A percentile compares a stretch with the other conserved stretches of the same genome.
Conservation (phyloP, 1,140 invertebrate species). For the Palaemon carinicauda region DNA sequence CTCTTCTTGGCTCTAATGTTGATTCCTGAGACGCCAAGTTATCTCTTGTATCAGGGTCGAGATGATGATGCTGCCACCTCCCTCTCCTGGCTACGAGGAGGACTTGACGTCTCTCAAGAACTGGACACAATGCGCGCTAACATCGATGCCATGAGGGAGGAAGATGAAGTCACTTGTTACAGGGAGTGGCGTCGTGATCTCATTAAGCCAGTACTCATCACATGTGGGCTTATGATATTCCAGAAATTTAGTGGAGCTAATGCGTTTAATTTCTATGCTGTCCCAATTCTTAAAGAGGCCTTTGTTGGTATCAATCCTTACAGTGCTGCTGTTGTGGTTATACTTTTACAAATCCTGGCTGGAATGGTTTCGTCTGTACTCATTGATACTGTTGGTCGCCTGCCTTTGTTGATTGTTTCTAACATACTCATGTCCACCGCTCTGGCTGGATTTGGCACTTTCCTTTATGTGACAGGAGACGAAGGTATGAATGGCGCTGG, state of each 20-base stretch:
- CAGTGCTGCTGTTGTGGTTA: slow-evolving; percentile 79
- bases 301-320: slow-evolving; percentile 81
- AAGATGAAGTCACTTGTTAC: slow-evolving; percentile 55
- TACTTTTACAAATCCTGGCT: slow-evolving; percentile 79
- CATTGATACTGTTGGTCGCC: slow-evolving; percentile 79
- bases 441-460: slow-evolving; percentile 80
- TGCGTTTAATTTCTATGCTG: slow-evolving; percentile 84
- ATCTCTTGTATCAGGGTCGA: slow-evolving; percentile 76
- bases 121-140: slow-evolving; percentile 74
- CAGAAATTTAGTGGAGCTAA: slow-evolving; percentile 83
- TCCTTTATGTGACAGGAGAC: slow-evolving; percentile 73
- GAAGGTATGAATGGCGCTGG: slow-evolving; percentile 61
- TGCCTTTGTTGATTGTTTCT: slow-evolving; percentile 80
- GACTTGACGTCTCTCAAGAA: slow-evolving; percentile 77
- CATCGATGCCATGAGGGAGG: slow-evolving; percentile 67
- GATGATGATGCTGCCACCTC: slow-evolving; percentile 81
- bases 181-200: slow-evolving; percentile 62
- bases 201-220: slow-evolving; percentile 77
- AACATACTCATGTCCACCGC: slow-evolving; percentile 84
- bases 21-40: slow-evolving; percentile 85
- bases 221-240: slow-evolving; percentile 85
- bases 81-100: slow-evolving; percentile 78
- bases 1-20: slow-evolving; percentile 65
- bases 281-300: slow-evolving; percentile 79
- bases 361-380: slow-evolving; percentile 80